Percentiles rank a stretch among this genome's conserved stretches.
phyloP scores from a whole-genome alignment of 2,113 vertebrate species.

The Spheniscus mendiculus region DNA sequence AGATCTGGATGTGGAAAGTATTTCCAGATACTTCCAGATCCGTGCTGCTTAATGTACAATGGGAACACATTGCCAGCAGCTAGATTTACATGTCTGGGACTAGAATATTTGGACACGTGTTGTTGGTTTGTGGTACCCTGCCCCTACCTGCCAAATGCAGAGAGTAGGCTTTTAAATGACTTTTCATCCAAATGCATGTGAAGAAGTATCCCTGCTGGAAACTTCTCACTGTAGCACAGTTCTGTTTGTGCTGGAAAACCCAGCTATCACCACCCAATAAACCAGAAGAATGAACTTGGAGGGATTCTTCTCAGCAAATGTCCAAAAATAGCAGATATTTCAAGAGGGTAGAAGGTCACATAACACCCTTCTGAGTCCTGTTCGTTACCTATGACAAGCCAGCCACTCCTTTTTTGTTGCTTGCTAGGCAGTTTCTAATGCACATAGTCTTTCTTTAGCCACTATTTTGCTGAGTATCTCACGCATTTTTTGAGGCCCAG shows the following conservation, averaged over 20 bases:
- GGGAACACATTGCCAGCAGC: neutral
- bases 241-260: slow-evolving; percentile 62
- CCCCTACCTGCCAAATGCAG: neutral
- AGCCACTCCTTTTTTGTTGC: neutral
- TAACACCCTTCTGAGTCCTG: slow-evolving; percentile 16
- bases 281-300: slow-evolving; percentile 26
- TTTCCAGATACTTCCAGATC: slow-evolving; percentile 59
- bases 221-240: slow-evolving; percentile 3
- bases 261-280: slow-evolving; percentile 54
- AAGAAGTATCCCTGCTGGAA: slow-evolving; percentile 36
- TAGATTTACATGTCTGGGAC: neutral
- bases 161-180: neutral
- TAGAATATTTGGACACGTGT: neutral
- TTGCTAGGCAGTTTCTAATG: slow-evolving; percentile 14
- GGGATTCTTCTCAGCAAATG: slow-evolving; percentile 26
- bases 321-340: slow-evolving; percentile 61
- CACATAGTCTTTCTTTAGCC: neutral
- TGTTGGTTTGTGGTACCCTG: neutral
- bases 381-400: neutral
- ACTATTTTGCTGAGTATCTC: slow-evolving; percentile 5
- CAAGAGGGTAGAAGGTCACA: slow-evolving; percentile 36
- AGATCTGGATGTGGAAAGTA: slow-evolving; percentile 56
- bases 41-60: neutral
- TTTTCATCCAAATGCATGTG: neutral
- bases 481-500: neutral